Conservation (phyloP, 1,140 invertebrate genomes). For the Calephelis virginiensis region DNA sequence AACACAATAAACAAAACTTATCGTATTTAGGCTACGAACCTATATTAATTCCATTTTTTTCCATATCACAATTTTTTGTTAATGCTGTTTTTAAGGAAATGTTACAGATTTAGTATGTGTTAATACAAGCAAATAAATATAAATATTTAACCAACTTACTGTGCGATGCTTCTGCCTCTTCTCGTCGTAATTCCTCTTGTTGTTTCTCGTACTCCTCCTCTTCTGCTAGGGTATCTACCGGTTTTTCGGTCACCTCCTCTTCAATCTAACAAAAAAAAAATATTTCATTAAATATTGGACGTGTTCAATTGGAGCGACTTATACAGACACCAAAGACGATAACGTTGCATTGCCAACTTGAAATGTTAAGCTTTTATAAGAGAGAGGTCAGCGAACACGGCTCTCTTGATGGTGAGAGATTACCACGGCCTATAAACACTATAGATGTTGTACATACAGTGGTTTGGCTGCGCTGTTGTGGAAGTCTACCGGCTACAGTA, state of each 20-base stretch:
- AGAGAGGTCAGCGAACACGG: no score
- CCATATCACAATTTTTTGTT: neutral
- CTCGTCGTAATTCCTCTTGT: constrained; percentile 55
- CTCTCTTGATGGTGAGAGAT: no score
- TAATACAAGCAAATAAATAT: constrained; percentile 6
- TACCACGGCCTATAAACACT: no score
- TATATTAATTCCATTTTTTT: neutral
- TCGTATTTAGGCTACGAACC: neutral
- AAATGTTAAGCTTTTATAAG: no score
- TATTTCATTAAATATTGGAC: no score
- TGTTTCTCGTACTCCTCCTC: constrained; percentile 67
- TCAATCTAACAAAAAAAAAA: constrained; percentile 43
- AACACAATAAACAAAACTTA: constrained; percentile 7
- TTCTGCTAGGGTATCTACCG: constrained; percentile 61
- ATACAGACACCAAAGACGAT: no score
- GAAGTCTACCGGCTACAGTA: no score
- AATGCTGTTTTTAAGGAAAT: neutral
- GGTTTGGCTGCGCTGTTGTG: no score
- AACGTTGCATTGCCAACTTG: no score
- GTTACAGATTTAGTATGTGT: constrained; percentile 1
- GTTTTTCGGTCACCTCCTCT: constrained; percentile 60
- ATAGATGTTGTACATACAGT: no score
- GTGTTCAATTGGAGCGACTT: no score
- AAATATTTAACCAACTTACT: constrained; percentile 44
- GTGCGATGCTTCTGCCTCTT: constrained; percentile 57